Base-by-base conservation (phyloP, 2,797 vertebrate genomes). In the Coregonus suidteri region DNA sequence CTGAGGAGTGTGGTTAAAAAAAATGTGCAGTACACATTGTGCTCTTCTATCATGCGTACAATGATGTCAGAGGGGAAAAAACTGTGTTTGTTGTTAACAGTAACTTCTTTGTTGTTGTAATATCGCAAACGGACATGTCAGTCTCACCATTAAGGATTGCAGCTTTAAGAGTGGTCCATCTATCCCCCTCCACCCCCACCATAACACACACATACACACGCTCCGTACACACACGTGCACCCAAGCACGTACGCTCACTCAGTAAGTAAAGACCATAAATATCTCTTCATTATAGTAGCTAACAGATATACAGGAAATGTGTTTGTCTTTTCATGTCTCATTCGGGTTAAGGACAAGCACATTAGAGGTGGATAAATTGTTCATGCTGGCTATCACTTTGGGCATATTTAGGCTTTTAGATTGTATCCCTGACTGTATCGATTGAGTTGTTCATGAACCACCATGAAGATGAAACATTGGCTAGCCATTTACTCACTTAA, bases 241-340 rank as follows among this genome's bases (percentile, higher is more conserved):
- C 74, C 62, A 68, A 20, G 47, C 34, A 74, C 34, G 7, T 20
- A 59, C 52, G 18, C 30, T 59, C n/a, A 18, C 9, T 64, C 25
- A 70, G 53, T 18, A 52, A 75, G 81, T 74, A 87, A 72, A 86
- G 78, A 85, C 87, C 80, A 81, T 92, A 93, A 93, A 93, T 91
- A 88, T 79, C 83, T 86, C 41, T 73, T 69, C 30, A 75, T 85
- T 88, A 5, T 72, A 78, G 90, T 86, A 91, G 41, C 41, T 13
- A 47, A 89, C 88, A n/a, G 56, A 79, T 66, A 89, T 78, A 77
- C 30, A 34, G 75, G 72, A 71, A 47, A 47, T 47, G 83, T 74
- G 72, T 83, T 56, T 66, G 41, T 65, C 56, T 76, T 37, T 76
- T 4, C 69, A 9, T 34, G 79, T 79, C 68, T 74, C 54, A 68